Evolutionary conservation across 2,113 vertebrate genomes (phyloP).

Genomic region (Helogale parvula): DNA sequence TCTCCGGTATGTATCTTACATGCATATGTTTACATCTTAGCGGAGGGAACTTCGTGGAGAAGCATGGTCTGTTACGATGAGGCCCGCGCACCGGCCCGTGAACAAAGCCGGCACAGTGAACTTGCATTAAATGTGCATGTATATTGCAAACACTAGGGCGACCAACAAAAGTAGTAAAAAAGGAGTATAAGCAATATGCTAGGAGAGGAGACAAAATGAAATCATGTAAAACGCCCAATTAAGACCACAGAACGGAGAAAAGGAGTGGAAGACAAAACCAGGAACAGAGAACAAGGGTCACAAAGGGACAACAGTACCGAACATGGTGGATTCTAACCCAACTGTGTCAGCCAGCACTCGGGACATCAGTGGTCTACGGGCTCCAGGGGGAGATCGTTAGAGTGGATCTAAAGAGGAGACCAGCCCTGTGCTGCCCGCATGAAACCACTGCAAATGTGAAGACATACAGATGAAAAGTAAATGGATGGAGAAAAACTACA

Average conservation of each 20-base stretch:
- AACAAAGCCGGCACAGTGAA: not conserved
- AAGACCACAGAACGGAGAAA: not conserved
- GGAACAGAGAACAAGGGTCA: not conserved
- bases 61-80: no score
- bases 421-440: rapidly evolving
- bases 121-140: not conserved
- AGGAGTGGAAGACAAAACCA: no score
- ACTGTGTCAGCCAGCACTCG: rapidly evolving
- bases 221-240: not conserved
- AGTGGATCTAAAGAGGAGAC: not conserved
- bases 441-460: not conserved
- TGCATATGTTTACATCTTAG: no score
- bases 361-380: not conserved
- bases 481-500: not conserved
- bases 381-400: not conserved
- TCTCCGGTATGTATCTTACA: no score
- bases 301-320: not conserved
- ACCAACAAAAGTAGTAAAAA: not conserved
- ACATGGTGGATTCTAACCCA: not conserved
- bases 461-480: not conserved
- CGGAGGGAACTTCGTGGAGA: no score
- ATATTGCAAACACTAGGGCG: not conserved
- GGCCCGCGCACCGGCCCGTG: no score
- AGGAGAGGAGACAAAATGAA: not conserved
- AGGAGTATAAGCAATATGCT: not conserved